Evolutionary conservation across 92 coral and sea anemone species (phyloP), one percentile per base, ranked within the genome.

Genomic region (Paragorgia papillata): DNA sequence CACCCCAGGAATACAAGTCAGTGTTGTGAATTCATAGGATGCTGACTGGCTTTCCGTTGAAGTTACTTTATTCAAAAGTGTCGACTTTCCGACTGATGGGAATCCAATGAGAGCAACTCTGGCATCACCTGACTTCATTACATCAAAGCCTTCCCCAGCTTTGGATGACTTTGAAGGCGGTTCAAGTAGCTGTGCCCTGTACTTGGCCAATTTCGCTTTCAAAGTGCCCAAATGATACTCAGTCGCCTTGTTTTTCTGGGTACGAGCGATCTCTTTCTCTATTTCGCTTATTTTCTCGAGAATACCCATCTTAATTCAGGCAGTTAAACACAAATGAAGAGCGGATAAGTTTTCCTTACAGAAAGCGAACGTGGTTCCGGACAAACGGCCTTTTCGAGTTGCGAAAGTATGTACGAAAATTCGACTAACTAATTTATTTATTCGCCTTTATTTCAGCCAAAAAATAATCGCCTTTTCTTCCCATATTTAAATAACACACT

Each of bases 71-170:
- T 89, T 91, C 37, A 95, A 83, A 50, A 95, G 65, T 1, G 99
- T 95, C 15, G 99, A 95, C 83, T 95, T 95, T 10, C 99, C 99
- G 0, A 95, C 99, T 0, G 99, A 95, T 1, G 99, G 99, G 57
- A 95, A 95, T 12, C 99, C 99, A 62, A 95, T 95, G 7, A 95
- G 75, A 5, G 99, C 97, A 6, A 91, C 97, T 66, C 99, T 79
- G 31, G 99, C 99, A 87, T 95, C 99, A 18, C 99, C 99, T 27
- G 99, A 95, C 85, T 95, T 95, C 99, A 95, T 95, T 3, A 95
- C 99, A 91, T 95, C 99, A 48, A 95, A 95, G 0, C 99, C 99
- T 76, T 95, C 99, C 30, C 99, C 99, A 66, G 92, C 82, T 55
- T 70, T 86, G n/a, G 89, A 90, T n/a, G 90, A 86, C 15, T 92